phyloP scores from a whole-genome alignment of 2,797 vertebrate genomes.

The Cygnus olor region DNA sequence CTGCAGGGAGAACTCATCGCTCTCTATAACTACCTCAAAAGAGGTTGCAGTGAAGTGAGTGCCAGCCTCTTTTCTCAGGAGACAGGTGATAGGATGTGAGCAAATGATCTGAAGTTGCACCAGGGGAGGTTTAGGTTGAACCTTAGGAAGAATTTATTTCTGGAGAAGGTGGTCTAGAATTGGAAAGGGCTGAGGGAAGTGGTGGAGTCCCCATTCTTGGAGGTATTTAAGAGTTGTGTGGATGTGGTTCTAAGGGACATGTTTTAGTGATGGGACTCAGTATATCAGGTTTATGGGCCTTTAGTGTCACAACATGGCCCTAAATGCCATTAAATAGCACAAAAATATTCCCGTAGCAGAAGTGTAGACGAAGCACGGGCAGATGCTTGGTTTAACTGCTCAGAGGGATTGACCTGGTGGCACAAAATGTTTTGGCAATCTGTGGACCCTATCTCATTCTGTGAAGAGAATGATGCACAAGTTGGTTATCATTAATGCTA shows the following conservation, averaged over 20 bases:
- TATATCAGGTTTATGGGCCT: not conserved
- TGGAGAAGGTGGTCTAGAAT: not conserved
- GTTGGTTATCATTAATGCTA: not conserved
- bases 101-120: not conserved
- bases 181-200: not conserved
- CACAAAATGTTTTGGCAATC: not conserved
- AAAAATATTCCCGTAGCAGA: not conserved
- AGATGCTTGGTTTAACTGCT: not conserved
- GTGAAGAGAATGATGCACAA: rapidly evolving
- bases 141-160: not conserved
- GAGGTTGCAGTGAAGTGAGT: not conserved
- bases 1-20: not conserved
- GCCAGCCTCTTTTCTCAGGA: not conserved
- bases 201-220: not conserved
- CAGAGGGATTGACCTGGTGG: too few relatives aligned
- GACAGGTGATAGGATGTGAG: not conserved
- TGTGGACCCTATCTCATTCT: not conserved
- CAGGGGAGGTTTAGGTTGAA: not conserved
- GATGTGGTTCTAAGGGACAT: not conserved
- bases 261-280: not conserved
- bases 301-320: not conserved
- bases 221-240: not conserved
- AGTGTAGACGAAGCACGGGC: not conserved
- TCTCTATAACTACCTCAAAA: not conserved
- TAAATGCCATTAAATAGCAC: not conserved